Evolutionary conservation across 2,797 vertebrate genomes (phyloP), one percentile per base, ranked within the genome.

Genomic region (Galagoides demidoff): DNA sequence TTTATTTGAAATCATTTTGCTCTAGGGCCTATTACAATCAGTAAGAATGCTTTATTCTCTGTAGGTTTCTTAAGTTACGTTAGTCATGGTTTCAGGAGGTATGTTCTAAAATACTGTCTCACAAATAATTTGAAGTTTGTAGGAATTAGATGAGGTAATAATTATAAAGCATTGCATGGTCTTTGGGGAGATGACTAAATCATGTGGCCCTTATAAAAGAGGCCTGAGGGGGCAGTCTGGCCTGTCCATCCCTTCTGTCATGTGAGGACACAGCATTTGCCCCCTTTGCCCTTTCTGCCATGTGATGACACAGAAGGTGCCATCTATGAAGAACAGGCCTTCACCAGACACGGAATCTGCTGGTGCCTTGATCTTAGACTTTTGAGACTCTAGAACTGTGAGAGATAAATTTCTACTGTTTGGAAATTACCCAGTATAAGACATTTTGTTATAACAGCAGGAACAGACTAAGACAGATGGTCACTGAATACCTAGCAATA

Each of bases 51-150:
- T 73, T 85, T 43, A 87, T 85, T 81, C 55, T 71, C 61, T 71
- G 22, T 29, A 87, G 27, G 25, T 63, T 94, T 92, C 76, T 45
- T 85, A 91, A 66, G 63, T 92, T 70, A 68, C n/a, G 34, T 61
- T 55, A 57, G 17, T 31, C n/a, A 68, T 49, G 23, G 20, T 43
- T 89, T 85, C 63, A 17, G 61, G 20, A 31, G 31, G 19, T 19
- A 59, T 85, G 52, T 29, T 82, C 19, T 92, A 92, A 94, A 85
- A 81, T 87, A 77, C 10, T 59, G n/a, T 61, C 5, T 73, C 71
- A 37, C 49, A 82, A 95, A 70, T 90, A 63, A 95, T 70, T 95
- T 71, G 68, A 94, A 82, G 68, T 1, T 22, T 81, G 7, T 59
- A 52, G 55, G 68, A 63, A 85, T 70, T 66, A 49, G 92, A 52